phyloP scores from a whole-genome alignment of 2,888 invertebrate species.

The Choreutis nemorana region DNA sequence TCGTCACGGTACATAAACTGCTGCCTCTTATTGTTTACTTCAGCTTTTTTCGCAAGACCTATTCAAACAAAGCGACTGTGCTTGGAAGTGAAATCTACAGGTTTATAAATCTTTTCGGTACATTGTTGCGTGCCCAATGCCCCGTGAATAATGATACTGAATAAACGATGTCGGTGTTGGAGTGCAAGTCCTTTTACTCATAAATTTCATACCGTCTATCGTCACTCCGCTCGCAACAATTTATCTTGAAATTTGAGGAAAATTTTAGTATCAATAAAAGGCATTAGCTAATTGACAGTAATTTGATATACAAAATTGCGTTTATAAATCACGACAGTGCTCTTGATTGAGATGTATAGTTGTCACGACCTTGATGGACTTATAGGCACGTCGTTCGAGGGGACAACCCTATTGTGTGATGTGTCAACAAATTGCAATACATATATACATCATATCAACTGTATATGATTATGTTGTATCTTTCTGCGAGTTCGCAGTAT shows the following conservation, averaged over 20 bases:
- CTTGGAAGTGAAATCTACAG: slow-evolving; percentile 13
- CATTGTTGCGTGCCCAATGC: slow-evolving; percentile 11
- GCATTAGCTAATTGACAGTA: slow-evolving; percentile 17
- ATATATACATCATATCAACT: too few relatives aligned
- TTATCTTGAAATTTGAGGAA: background rate
- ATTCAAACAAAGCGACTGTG: slow-evolving; percentile 38
- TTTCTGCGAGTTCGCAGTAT: too few relatives aligned
- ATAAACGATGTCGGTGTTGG: too few relatives aligned
- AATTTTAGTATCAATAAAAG: slow-evolving; percentile 6
- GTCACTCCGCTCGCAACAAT: too few relatives aligned
- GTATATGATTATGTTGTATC: too few relatives aligned
- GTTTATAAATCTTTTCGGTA: slow-evolving; percentile 12
- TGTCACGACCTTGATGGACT: slow-evolving; percentile 15
- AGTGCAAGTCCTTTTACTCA: too few relatives aligned
- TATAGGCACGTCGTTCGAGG: slow-evolving; percentile 12
- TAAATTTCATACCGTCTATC: too few relatives aligned
- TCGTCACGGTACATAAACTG: slow-evolving; percentile 54
- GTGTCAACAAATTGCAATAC: slow-evolving; percentile 35
- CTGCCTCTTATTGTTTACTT: slow-evolving; percentile 39
- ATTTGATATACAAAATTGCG: slow-evolving; percentile 8
- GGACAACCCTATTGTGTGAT: slow-evolving; percentile 22
- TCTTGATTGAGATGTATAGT: slow-evolving; percentile 10
- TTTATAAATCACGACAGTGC: slow-evolving; percentile 13
- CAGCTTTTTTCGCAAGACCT: slow-evolving; percentile 44
- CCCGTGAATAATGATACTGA: slow-evolving; percentile 6